Evolutionary conservation across 2,888 invertebrate genomes (phyloP).

Genomic region (Criorhina ranunculi): DNA sequence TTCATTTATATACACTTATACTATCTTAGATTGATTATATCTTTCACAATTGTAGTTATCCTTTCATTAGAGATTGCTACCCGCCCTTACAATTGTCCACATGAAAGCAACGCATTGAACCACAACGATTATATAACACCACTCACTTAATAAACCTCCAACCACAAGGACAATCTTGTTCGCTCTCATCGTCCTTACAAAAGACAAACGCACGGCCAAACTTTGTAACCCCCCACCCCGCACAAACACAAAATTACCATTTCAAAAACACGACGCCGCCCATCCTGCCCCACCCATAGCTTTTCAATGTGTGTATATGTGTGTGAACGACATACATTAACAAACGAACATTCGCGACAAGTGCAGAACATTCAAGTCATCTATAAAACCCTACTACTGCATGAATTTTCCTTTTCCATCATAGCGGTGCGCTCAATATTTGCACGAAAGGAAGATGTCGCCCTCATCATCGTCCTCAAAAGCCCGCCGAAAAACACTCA

Average conservation of each 20-base stretch:
- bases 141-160: slow-evolving; percentile 55
- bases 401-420: slow-evolving; percentile 65
- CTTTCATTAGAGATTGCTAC: slow-evolving; percentile 34
- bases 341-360: slow-evolving; percentile 58
- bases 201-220: slow-evolving; percentile 17
- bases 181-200: slow-evolving; percentile 7
- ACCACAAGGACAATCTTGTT: slow-evolving; percentile 44
- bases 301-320: neutral
- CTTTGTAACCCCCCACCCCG: neutral
- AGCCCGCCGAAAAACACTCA: slow-evolving; percentile 42
- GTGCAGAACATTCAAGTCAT: slow-evolving; percentile 27
- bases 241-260: slow-evolving; percentile 46
- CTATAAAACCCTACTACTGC: slow-evolving; percentile 38
- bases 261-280: slow-evolving; percentile 57
- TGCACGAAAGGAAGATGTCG: slow-evolving; percentile 12
- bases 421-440: slow-evolving; percentile 53
- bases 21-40: slow-evolving; percentile 21
- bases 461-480: slow-evolving; percentile 49
- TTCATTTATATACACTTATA: slow-evolving; percentile 21
- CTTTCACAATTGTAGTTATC: neutral
- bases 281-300: neutral
- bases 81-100: slow-evolving; percentile 49
- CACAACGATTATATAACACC: slow-evolving; percentile 49
- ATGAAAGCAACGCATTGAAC: slow-evolving; percentile 52
- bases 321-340: neutral